Base-by-base conservation (phyloP, 2,113 vertebrate species). In the Hemiscyllium ocellatum region DNA sequence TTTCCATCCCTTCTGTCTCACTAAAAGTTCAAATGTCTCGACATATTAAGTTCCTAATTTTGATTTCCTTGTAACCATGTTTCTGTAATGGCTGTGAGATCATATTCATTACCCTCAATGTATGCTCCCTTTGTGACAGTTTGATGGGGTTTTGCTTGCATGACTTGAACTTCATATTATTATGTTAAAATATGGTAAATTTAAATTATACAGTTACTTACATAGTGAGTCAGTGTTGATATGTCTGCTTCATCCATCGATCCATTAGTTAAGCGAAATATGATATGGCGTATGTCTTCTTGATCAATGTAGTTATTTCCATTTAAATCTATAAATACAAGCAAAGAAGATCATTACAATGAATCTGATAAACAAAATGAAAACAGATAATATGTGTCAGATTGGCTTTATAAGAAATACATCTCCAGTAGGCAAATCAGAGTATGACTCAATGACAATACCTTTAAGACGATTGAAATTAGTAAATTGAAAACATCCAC, bases 301-400 rank as follows among this genome's bases (percentile, higher is more conserved):
- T 97, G 87, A 0, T 97, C 96, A 0, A 97, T 97, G 96, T 97
- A 97, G 93, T 97, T 96, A 0, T 97, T 97, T 52, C 96, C 96
- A 0, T 97, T 97, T 91, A 97, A 96, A 96, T 97, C 97, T 97
- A 96, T 70, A 29, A 37, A 66, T 47, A 95, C 47, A 68, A 33
- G 17, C 95, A 72, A 29, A 0, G 0, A 47, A 72, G 15, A 95
- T 52, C 47, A n/a, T 65, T 78, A 69, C 50, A 42, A 69, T 4
- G 4, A 5, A 26, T 29, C 13, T 47, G 0, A 1, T 6, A 33
- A 42, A 20, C 3, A 20, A 0, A 90, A 56, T 15, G 87, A 22
- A n/a, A 12, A 29, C 33, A 52, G 29, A n/a, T 70, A 61, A 89
- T 65, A 65, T 65, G 4, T 56, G 56, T 13, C 52, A 0, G 0